Base-by-base conservation (phyloP, 2,888 invertebrate species). In the Agrochola litura region DNA sequence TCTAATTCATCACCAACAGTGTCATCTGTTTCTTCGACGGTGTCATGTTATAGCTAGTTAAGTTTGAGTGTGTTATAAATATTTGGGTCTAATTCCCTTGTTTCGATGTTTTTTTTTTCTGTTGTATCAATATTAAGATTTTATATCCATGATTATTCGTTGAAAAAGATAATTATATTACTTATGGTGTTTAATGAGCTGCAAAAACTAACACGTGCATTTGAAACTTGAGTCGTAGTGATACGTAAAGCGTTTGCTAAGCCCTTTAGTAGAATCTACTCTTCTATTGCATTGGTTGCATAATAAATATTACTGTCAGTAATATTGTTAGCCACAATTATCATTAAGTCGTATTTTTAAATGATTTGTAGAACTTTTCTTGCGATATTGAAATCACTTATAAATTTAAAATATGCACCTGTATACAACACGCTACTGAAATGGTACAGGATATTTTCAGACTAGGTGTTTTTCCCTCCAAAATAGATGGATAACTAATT, bases 141-240 rank as follows among this genome's bases (percentile, higher is more conserved):
- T 41, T 6, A 6, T 22, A 41, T 41, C n/a, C 0, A 19, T 37
- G 5, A n/a, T 46, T 41, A 81, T 60, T 68, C 12, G 1, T 8
- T 54, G 10, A 58, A 2, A 37, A 69, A 54, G 0, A 43, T n/a
- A n/a, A n/a, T n/a, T 63, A 14, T 6, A 52, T 12, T 25, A 63
- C 9, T 16, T n/a, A 30, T 63, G 0, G 14, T 64, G 16, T 56
- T 69, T 12, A 41, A 81, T 52, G 41, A 49, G 16, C 22, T 61
- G 46, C 8, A 75, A 52, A 49, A 74, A 72, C 69, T 5, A 58
- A 74, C 86, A 86, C 78, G 88, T 86, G 86, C 73, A 81, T 61
- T 60, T 79, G 88, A 58, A 87, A 87, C 56, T 49, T 77, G 88
- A 87, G 76, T 58, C 61, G 76, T 9, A 65, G 49, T 69, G 43